A percentile compares a stretch with the other conserved stretches of the same genome.
Evolutionary conservation across 2,888 invertebrate genomes (phyloP).

Genomic region (Formica aserva): DNA sequence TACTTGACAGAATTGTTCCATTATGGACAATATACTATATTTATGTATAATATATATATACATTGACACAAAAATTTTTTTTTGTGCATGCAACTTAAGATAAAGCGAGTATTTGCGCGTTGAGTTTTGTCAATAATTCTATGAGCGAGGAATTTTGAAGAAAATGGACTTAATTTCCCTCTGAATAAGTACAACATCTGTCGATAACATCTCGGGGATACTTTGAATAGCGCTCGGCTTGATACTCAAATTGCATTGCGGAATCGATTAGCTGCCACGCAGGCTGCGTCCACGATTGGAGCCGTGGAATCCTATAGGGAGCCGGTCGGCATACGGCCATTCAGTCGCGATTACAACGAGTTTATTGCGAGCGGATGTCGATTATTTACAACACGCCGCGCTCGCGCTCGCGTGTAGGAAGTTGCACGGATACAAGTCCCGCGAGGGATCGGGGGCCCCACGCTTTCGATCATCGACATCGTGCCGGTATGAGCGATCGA

Average conservation of each 20-base stretch:
- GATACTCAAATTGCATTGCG: slow-evolving; percentile 53
- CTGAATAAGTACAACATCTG: neutral
- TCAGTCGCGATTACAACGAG: slow-evolving; percentile 61
- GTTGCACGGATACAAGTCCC: slow-evolving; percentile 52
- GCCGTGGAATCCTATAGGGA: slow-evolving; percentile 50
- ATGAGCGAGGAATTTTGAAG: neutral
- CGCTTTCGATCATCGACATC: slow-evolving; percentile 70
- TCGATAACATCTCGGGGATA: slow-evolving; percentile 31
- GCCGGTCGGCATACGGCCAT: slow-evolving; percentile 41
- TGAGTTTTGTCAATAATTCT: neutral
- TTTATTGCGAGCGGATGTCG: slow-evolving; percentile 73
- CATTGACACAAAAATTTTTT: neutral
- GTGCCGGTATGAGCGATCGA: slow-evolving; percentile 35
- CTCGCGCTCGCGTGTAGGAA: slow-evolving; percentile 68
- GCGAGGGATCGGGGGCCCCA: slow-evolving; percentile 66
- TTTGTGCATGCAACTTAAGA: neutral
- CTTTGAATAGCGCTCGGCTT: slow-evolving; percentile 31
- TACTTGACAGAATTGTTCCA: neutral
- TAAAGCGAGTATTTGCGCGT: neutral
- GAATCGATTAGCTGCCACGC: slow-evolving; percentile 59
- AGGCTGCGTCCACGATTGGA: slow-evolving; percentile 33
- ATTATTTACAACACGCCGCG: slow-evolving; percentile 72
- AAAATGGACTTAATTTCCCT: neutral
- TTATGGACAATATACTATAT: neutral
- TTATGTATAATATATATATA: neutral